These are phyloP conservation scores for Cynopterus brachyotis DNA, from an alignment of 2,113 vertebrate genomes.

Conservation along the genomic window DNA sequence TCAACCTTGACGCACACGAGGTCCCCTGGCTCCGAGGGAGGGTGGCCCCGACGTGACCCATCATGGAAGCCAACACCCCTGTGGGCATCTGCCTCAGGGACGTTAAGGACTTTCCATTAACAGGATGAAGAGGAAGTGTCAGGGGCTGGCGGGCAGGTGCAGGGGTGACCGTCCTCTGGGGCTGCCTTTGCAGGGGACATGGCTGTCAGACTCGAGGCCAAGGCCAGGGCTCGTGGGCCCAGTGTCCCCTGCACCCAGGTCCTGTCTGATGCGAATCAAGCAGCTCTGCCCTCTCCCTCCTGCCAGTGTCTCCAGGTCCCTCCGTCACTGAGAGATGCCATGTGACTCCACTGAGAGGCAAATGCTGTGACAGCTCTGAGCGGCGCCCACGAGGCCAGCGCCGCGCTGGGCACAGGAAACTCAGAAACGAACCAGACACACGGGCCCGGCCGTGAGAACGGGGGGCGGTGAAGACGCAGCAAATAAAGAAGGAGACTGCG, in stretches of 20 bases:
- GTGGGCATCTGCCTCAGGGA: background rate
- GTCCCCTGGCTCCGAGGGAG: background rate
- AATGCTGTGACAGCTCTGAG: too few species aligned
- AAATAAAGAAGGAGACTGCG: background rate
- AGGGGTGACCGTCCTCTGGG: accelerated
- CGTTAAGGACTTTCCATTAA: background rate
- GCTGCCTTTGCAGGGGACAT: background rate
- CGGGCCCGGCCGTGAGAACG: background rate
- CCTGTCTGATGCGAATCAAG: too few species aligned
- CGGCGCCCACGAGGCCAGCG: accelerated
- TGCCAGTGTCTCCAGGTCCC: accelerated
- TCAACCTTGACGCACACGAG: accelerated
- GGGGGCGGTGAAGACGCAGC: accelerated
- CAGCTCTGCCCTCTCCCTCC: background rate
- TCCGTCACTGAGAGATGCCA: background rate
- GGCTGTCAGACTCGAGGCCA: background rate
- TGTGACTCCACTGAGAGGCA: accelerated
- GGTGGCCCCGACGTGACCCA: accelerated
- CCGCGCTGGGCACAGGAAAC: background rate
- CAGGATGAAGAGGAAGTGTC: background rate
- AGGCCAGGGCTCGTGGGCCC: accelerated
- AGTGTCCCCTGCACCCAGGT: background rate
- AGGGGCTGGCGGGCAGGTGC: accelerated
- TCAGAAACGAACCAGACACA: background rate
- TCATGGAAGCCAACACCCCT: background rate